These are phyloP conservation scores for Orthosia gothica DNA, from an alignment of 2,888 invertebrate genomes.

Conservation along the genomic window DNA sequence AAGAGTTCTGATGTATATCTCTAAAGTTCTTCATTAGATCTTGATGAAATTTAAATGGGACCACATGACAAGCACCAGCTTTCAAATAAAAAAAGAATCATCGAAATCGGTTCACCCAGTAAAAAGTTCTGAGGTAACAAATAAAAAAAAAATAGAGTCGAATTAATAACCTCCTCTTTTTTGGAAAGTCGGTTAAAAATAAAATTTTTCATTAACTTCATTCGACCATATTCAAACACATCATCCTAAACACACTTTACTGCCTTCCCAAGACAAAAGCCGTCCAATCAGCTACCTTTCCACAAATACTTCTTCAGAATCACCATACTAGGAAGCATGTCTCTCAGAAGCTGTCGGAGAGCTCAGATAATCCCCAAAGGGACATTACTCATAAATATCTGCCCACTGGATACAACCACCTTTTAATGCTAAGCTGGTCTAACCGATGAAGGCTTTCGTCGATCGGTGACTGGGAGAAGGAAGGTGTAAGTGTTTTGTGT, in stretches of 20 bases:
- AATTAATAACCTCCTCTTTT: too few species aligned
- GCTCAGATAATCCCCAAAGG: constrained; percentile 66
- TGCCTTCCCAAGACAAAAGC: constrained; percentile 34
- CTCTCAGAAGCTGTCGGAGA: constrained; percentile 61
- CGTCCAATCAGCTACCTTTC: constrained; percentile 31
- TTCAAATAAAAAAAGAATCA: too few species aligned
- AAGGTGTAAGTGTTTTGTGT: constrained; percentile 33
- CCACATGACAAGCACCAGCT: too few species aligned
- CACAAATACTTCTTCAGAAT: constrained; percentile 17
- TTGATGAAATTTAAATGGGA: too few species aligned
- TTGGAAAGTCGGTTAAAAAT: too few species aligned
- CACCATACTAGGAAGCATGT: constrained; percentile 57
- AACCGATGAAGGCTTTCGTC: constrained; percentile 82
- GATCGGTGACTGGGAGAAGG: constrained; percentile 44
- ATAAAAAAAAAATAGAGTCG: too few species aligned
- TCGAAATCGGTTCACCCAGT: too few species aligned
- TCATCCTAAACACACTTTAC: constrained; percentile 31
- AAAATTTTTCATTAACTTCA: not conserved
- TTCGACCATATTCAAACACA: not conserved
- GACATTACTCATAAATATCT: constrained; percentile 70
- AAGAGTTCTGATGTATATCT: too few species aligned
- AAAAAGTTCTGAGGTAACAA: too few species aligned
- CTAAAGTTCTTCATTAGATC: too few species aligned
- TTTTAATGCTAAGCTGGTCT: constrained; percentile 85
- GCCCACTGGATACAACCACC: constrained; percentile 56